These are phyloP conservation scores for Gnatocerus cornutus DNA, from an alignment of 2,888 invertebrate species.

Conservation along the genomic window DNA sequence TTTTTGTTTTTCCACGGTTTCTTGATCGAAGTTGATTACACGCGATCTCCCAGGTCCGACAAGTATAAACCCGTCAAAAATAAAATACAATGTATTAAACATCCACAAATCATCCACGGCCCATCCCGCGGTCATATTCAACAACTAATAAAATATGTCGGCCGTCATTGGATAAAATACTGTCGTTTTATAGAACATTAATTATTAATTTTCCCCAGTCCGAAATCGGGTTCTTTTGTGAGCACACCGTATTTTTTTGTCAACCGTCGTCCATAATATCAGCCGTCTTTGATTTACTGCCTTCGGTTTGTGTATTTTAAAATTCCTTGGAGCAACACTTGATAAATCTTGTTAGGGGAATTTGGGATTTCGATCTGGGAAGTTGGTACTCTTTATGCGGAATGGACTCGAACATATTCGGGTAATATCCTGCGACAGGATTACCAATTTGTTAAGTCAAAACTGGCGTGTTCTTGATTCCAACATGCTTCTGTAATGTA, in stretches of 20 bases:
- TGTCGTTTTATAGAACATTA: slow-evolving; percentile 67
- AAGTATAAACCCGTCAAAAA: slow-evolving; percentile 51
- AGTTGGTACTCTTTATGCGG: slow-evolving; percentile 13
- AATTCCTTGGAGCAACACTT: slow-evolving; percentile 29
- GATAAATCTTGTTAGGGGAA: slow-evolving; percentile 32
- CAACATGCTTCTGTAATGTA: slow-evolving; percentile 52
- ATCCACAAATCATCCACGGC: slow-evolving; percentile 66
- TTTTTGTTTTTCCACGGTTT: no score
- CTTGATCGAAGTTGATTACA: slow-evolving; percentile 33
- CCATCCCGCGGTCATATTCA: slow-evolving; percentile 60
- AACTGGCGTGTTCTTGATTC: slow-evolving; percentile 54
- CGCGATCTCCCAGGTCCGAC: slow-evolving; percentile 38
- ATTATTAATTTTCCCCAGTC: slow-evolving; percentile 66
- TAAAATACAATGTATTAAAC: slow-evolving; percentile 69
- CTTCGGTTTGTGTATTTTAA: slow-evolving; percentile 44
- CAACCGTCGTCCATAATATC: slow-evolving; percentile 51
- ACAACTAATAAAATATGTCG: slow-evolving; percentile 68
- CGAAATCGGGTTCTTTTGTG: slow-evolving; percentile 48
- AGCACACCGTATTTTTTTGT: slow-evolving; percentile 57
- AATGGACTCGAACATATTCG: slow-evolving; percentile 52
- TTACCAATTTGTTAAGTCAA: slow-evolving; percentile 62
- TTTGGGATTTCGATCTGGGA: slow-evolving; percentile 35
- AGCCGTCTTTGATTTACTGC: slow-evolving; percentile 41
- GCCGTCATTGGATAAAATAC: slow-evolving; percentile 66
- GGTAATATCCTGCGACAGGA: slow-evolving; percentile 59